Evolutionary conservation across 2,113 vertebrate genomes (phyloP).

Genomic region (Sorex fumeus): DNA sequence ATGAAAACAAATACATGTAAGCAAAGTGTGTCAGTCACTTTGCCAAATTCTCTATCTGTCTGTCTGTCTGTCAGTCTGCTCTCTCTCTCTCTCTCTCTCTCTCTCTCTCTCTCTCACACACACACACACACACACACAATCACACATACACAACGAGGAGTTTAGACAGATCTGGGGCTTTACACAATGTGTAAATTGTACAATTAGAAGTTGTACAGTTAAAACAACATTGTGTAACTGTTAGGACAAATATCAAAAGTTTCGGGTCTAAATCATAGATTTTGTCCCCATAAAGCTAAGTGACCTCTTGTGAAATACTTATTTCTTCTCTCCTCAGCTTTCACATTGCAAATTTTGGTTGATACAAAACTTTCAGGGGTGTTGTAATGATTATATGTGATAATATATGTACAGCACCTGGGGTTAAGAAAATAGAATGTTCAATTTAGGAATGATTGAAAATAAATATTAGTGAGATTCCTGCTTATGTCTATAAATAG

Average conservation of each 20-base stretch:
- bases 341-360: conserved; percentile 37
- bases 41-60: neutral
- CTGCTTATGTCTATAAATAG: neutral
- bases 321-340: neutral
- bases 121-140: neutral
- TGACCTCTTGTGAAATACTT: neutral
- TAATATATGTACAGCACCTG: conserved; percentile 8
- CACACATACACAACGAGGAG: neutral
- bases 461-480: conserved; percentile 20
- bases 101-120: no score
- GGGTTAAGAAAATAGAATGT: neutral
- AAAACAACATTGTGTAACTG: neutral
- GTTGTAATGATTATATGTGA: conserved; percentile 5
- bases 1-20: neutral
- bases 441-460: conserved; percentile 60
- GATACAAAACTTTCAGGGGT: neutral
- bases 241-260: neutral
- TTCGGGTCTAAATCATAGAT: neutral
- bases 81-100: no score
- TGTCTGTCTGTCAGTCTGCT: no score
- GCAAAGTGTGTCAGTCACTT: neutral
- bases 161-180: neutral
- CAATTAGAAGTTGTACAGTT: neutral
- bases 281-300: neutral
- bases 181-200: neutral